Evolutionary conservation across 2,113 vertebrate genomes (phyloP), one percentile per base, ranked within the genome.

Genomic region (Ophthalmolycus amberensis): DNA sequence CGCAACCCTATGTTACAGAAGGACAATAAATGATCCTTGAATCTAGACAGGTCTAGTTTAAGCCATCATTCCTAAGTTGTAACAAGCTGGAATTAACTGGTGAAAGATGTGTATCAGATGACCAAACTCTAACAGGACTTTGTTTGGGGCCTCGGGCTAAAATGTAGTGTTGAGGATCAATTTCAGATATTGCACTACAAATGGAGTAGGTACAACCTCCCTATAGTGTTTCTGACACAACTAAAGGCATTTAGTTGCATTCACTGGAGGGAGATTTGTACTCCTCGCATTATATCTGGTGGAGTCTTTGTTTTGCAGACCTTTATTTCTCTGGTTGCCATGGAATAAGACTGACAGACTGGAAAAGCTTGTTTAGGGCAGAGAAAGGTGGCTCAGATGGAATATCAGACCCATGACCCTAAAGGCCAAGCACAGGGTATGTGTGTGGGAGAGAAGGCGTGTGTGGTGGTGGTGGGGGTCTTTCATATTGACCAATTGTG

Each of bases 351-450:
- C 77, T 87, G 96, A 96, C 95, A 95, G 91, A 96, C 96, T 96
- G 95, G 95, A 96, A 97, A 97, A 94, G 94, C 93, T 92, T 94
- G 93, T 95, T 94, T 91, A 89, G 94, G 93, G 94, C 85, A 92
- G 88, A 90, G 88, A 91, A 92, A 91, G 63, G 91, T 90, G 93
- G 93, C 89, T 89, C 85, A 89, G 89, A 86, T 86, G 77, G 87
- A 92, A 91, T 89, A 90, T 93, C 86, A 94, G 92, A 80, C 94
- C 93, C 71, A 2, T 91, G 89, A 95, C 96, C 94, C 63, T 29
- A 20, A 38, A 70, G 82, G 76, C 66, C 73, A 79, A 65, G 58
- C 72, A 86, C 37, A 70, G 65, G 48, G 32, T n/a, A 5, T 42
- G 37, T 44, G 64, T 77, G 40, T 60, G 50, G 14, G 62, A n/a